A percentile compares a stretch with the other conserved stretches of the same genome.
Evolutionary conservation across 1,140 invertebrate genomes (phyloP).

Genomic region (Galleria mellonella): DNA sequence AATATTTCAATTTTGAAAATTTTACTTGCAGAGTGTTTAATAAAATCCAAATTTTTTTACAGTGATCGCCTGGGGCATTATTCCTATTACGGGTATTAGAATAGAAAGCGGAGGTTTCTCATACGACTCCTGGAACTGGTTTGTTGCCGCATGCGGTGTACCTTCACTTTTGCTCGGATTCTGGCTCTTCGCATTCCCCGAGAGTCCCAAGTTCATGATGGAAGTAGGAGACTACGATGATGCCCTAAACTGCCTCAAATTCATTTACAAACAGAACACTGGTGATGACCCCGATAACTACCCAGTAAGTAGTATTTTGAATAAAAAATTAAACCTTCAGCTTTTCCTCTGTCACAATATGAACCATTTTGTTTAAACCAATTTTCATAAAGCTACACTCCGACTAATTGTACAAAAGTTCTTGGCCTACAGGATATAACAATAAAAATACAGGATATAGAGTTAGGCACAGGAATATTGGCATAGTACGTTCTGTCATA

Average conservation of each 20-base stretch:
- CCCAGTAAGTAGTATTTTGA: conserved; percentile 72
- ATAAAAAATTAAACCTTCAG: too few relatives aligned
- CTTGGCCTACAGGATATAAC: too few relatives aligned
- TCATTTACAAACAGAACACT: conserved; percentile 82
- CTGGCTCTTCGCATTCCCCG: conserved; percentile 85
- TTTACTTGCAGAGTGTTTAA: too few relatives aligned
- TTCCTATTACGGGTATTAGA: conserved; percentile 77
- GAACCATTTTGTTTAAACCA: too few relatives aligned
- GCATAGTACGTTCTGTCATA: too few relatives aligned
- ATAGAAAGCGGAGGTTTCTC: conserved; percentile 75
- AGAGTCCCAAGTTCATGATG: conserved; percentile 90
- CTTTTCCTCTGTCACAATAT: too few relatives aligned
- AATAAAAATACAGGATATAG: too few relatives aligned
- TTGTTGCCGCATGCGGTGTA: conserved; percentile 80
- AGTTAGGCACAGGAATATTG: too few relatives aligned
- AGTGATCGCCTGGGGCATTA: conserved; percentile 84
- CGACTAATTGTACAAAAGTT: too few relatives aligned
- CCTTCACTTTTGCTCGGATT: conserved; percentile 78
- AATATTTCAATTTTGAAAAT: too few relatives aligned
- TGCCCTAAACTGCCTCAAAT: conserved; percentile 79
- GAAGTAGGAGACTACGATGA: conserved; percentile 84
- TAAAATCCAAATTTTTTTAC: conserved; percentile 21
- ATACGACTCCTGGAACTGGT: conserved; percentile 85
- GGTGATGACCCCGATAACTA: conserved; percentile 79
- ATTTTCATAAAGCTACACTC: too few relatives aligned